These are phyloP conservation scores for Tenthredo scrophulariae DNA, from an alignment of 2,888 invertebrate species.

Conservation along the genomic window DNA sequence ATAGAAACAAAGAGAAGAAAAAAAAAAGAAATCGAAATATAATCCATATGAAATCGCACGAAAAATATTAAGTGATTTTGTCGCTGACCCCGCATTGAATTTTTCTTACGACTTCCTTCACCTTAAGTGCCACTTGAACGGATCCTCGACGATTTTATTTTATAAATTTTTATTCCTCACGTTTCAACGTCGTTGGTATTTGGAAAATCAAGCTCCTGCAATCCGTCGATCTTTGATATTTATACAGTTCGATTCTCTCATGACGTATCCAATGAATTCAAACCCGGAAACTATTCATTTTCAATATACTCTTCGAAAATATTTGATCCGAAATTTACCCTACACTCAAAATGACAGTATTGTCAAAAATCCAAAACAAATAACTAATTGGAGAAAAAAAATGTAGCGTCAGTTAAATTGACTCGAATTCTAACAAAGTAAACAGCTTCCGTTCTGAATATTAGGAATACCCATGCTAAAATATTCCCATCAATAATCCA, in stretches of 20 bases:
- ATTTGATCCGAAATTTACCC: neutral
- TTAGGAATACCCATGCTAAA: too few relatives aligned
- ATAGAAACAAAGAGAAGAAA: too few relatives aligned
- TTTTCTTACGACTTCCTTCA: neutral
- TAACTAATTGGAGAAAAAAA: too few relatives aligned
- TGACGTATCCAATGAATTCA: neutral
- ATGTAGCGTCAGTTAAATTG: too few relatives aligned
- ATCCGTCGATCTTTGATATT: neutral
- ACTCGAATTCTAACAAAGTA: too few relatives aligned
- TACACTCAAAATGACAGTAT: neutral
- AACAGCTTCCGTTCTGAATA: too few relatives aligned
- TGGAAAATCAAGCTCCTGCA: neutral
- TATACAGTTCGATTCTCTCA: neutral
- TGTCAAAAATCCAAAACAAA: neutral
- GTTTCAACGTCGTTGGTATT: neutral
- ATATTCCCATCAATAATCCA: too few relatives aligned
- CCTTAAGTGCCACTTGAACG: neutral
- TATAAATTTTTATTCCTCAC: neutral
- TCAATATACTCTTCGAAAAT: neutral
- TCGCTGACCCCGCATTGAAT: neutral
- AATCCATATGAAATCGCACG: neutral
- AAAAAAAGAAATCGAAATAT: neutral
- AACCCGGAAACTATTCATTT: neutral
- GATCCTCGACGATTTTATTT: neutral
- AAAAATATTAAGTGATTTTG: neutral